These are phyloP conservation scores for Manis crassicaudata DNA, from an alignment of 2,797 vertebrate species.

Conservation along the genomic window DNA sequence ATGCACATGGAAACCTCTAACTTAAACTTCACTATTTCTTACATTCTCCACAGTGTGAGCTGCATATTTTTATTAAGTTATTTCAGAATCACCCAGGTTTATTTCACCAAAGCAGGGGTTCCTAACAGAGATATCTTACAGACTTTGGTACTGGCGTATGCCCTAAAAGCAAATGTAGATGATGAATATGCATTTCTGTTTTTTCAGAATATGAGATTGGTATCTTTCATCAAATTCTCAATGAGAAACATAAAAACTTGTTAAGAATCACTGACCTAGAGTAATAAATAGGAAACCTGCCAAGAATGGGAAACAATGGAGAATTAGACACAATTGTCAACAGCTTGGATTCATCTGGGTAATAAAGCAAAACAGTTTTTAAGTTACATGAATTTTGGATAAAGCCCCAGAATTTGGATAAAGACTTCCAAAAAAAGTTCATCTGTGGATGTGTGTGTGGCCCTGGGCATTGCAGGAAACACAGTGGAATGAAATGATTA, in stretches of 20 bases:
- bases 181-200: background rate
- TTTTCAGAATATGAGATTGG: background rate
- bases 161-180: background rate
- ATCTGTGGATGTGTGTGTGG: background rate
- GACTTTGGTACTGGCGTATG: background rate
- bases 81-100: background rate
- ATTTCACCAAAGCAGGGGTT: background rate
- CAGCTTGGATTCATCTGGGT: background rate
- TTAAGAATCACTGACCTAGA: background rate
- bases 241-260: background rate
- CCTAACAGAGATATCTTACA: background rate
- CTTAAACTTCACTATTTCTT: background rate
- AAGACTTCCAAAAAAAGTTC: background rate
- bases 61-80: background rate
- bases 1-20: background rate
- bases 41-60: background rate
- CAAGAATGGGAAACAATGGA: background rate
- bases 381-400: background rate
- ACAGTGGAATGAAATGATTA: background rate
- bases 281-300: background rate
- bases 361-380: constrained; percentile 19
- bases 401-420: background rate
- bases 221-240: constrained; percentile 19
- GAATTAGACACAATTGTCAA: background rate
- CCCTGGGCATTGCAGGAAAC: background rate